A percentile compares a stretch with the other conserved stretches of the same genome.
phyloP scores from a whole-genome alignment of 2,797 vertebrate species.

The Acanthornis magna region DNA sequence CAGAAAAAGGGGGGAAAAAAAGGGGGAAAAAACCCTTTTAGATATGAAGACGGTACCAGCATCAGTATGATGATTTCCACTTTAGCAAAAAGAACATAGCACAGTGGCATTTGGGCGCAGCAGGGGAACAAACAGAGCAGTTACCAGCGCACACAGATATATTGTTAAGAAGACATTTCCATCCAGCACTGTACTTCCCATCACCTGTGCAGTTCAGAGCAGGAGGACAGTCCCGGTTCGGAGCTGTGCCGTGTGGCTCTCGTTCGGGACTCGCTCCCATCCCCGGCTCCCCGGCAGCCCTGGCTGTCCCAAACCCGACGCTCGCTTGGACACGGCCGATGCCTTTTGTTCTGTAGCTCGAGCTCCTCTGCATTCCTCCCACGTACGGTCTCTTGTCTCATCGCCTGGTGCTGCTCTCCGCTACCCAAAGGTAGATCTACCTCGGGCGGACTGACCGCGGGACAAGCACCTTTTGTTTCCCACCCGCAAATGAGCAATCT shows the following conservation, averaged over 20 bases:
- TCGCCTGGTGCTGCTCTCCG: fast-evolving
- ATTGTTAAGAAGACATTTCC: not conserved
- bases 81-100: not conserved
- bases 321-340: not conserved
- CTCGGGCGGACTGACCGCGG: not conserved
- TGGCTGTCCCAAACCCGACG: not conserved
- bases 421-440: not conserved
- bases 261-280: not conserved
- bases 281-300: not conserved
- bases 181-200: not conserved
- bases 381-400: not conserved
- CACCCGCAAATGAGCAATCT: not conserved
- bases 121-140: not conserved
- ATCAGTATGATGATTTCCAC: not conserved
- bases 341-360: not conserved
- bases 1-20: not conserved
- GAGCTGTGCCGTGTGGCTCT: not conserved
- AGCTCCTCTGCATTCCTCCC: constrained; percentile 27
- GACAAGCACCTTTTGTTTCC: not conserved
- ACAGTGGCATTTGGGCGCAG: not conserved
- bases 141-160: not conserved
- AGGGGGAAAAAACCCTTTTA: not conserved
- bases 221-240: fast-evolving
- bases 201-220: not conserved
- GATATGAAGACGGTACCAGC: not conserved